Evolutionary conservation across 2,888 invertebrate genomes (phyloP).

Genomic region (Callimorpha dominula): DNA sequence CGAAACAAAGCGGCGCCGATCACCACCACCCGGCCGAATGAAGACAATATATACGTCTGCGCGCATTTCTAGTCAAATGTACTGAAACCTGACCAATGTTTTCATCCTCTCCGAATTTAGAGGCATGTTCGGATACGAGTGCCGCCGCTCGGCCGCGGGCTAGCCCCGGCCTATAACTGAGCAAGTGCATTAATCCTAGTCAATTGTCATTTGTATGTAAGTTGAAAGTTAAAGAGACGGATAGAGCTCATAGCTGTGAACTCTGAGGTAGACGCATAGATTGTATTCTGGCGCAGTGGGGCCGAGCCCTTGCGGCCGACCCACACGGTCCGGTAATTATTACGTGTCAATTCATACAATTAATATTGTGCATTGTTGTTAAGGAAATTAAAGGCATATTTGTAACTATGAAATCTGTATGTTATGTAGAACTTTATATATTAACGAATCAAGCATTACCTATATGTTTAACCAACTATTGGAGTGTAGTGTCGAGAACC

Average conservation of each 20-base stretch:
- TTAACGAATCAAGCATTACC: constrained; percentile 67
- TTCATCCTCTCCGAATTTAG: constrained; percentile 70
- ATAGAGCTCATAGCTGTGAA: constrained; percentile 46
- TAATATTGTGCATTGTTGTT: constrained; percentile 84
- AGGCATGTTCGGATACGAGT: constrained; percentile 68
- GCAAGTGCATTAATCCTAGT: constrained; percentile 82
- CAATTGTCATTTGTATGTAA: constrained; percentile 85
- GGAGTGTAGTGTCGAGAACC: constrained; percentile 56
- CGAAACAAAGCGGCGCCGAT: constrained; percentile 62
- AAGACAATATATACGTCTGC: constrained; percentile 60
- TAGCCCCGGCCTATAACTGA: constrained; percentile 52
- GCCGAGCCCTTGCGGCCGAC: constrained; percentile 30
- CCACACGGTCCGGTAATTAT: constrained; percentile 62
- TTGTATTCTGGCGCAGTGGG: constrained; percentile 34
- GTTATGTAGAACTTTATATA: constrained; percentile 82
- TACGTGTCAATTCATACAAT: constrained; percentile 86
- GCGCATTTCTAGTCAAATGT: constrained; percentile 82
- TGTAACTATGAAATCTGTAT: constrained; percentile 79
- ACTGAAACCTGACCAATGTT: constrained; percentile 82
- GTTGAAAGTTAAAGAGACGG: constrained; percentile 58
- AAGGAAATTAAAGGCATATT: constrained; percentile 78
- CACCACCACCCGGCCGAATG: constrained; percentile 58
- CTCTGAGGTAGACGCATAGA: constrained; percentile 43
- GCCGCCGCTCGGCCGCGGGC: constrained; percentile 57
- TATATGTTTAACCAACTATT: constrained; percentile 66